Base-by-base conservation (phyloP, 2,113 vertebrate genomes). In the Clarias macrocephalus region DNA sequence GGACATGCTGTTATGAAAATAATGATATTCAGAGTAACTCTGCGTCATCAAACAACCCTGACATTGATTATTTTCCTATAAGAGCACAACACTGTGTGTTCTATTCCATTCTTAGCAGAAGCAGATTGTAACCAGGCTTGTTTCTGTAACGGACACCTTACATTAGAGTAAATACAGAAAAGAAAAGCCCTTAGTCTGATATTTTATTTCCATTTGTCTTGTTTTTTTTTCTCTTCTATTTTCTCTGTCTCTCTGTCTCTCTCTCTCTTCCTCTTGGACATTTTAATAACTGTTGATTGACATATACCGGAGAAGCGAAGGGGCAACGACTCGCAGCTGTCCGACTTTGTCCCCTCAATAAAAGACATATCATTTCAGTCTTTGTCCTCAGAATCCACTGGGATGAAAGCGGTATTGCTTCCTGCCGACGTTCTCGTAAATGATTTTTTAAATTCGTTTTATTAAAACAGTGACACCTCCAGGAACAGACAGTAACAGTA, bases 141-240 rank as follows among this genome's bases (percentile, higher is more conserved):
- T n/a, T 77, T 28, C 75, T 77, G 75, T 77, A 6, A 28, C 10
- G 13, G 42, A 3, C 3, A 52, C 10, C 21, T 12, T 13, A 9
- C 4, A 48, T 76, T 52, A 23, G 25, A 76, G 48, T n/a, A 2
- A 76, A 54, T 13, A 52, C 10, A 15, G 23, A 10, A 16, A 56
- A n/a, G 28, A 76, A 2, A 23, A 2, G 15, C 33, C 9, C 8
- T 72, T 37, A 21, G 33, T 37, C 13, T 75, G 37, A 13, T 73
- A 2, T 73, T 42, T 48, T 23, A 11, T 21, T 42, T 0, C 87
- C 80, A 89, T 89, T 59, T 88, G 73, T 87, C 91, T 91, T 87
- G 90, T 85, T 90, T 90, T 83, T 54, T 37, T 21, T 54, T 73
- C 37, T 10, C 5, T 25, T 28, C 25, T 21, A 21, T 59, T 33